Conservation (phyloP, 2,888 invertebrate genomes). For the Stenoptilia bipunctidactyla region DNA sequence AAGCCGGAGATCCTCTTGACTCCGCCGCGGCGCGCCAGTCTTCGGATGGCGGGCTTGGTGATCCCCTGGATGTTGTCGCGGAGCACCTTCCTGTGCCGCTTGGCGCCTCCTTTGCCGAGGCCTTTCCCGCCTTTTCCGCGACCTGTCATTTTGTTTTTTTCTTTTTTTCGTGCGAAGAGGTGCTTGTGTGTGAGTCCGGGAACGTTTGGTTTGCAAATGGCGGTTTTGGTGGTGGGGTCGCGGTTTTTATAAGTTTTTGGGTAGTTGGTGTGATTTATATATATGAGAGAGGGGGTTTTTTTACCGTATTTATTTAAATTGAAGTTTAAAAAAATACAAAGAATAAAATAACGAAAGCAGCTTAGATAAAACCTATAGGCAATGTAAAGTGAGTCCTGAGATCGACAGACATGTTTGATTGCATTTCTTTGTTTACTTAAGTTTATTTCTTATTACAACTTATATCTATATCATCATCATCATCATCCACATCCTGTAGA, state of each 20-base stretch:
- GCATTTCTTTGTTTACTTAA: too few relatives aligned
- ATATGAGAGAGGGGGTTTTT: not conserved
- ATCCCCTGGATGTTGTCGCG: conserved; percentile 86
- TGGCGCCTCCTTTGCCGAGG: conserved; percentile 84
- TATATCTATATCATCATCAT: too few relatives aligned
- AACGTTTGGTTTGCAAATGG: not conserved
- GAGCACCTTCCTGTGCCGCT: conserved; percentile 85
- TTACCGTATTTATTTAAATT: too few relatives aligned
- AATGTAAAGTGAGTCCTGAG: too few relatives aligned
- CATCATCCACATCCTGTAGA: too few relatives aligned
- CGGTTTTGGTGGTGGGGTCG: conserved; percentile 7
- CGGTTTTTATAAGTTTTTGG: not conserved
- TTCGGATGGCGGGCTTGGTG: conserved; percentile 82
- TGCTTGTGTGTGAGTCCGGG: conserved; percentile 3
- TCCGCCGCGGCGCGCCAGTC: conserved; percentile 79
- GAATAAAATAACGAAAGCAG: too few relatives aligned
- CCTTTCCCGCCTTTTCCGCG: conserved; percentile 86
- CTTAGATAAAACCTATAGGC: too few relatives aligned
- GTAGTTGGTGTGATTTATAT: not conserved
- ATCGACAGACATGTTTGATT: too few relatives aligned
- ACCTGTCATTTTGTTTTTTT: conserved; percentile 73
- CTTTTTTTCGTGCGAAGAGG: conserved; percentile 14
- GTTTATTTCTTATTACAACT: too few relatives aligned
- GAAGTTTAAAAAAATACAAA: too few relatives aligned
- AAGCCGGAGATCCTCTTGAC: conserved; percentile 81